Conservation (phyloP, 2,888 invertebrate genomes). For the Apeira syringaria region DNA sequence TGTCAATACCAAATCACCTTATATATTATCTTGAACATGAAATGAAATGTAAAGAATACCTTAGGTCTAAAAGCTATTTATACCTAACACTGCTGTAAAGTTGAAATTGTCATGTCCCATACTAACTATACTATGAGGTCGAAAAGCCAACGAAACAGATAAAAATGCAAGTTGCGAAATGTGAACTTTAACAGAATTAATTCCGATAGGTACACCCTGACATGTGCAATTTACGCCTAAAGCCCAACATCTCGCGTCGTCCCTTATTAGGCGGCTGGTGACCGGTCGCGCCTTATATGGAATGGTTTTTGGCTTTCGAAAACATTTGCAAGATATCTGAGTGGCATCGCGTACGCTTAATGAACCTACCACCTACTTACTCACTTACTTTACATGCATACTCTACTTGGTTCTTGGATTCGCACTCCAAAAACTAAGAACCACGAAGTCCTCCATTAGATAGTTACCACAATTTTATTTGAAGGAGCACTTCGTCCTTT, state of each 20-base stretch:
- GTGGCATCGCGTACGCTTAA: conserved; percentile 40
- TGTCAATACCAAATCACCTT: too few species aligned
- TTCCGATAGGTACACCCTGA: conserved; percentile 58
- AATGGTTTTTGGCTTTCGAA: conserved; percentile 73
- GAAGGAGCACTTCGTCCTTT: too few species aligned
- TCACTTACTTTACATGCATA: conserved; percentile 14
- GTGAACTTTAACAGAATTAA: conserved; percentile 61
- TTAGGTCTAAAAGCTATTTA: too few species aligned
- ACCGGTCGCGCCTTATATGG: conserved; percentile 64
- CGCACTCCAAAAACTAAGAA: too few species aligned
- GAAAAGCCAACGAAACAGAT: conserved; percentile 11
- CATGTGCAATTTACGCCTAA: conserved; percentile 66
- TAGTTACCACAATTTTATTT: too few species aligned
- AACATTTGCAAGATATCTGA: conserved; percentile 54
- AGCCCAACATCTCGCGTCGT: conserved; percentile 56
- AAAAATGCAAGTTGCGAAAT: conserved; percentile 45
- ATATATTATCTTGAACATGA: too few species aligned
- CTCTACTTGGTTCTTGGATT: conserved; percentile 13
- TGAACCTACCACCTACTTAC: conserved; percentile 35
- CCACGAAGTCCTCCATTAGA: too few species aligned
- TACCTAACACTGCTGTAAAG: too few species aligned
- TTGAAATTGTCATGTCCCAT: too few species aligned
- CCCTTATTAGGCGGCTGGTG: conserved; percentile 58
- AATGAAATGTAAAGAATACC: too few species aligned
- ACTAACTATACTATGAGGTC: too few species aligned